Conservation (phyloP, 2,113 vertebrate species). For the Emydocephalus ijimae region DNA sequence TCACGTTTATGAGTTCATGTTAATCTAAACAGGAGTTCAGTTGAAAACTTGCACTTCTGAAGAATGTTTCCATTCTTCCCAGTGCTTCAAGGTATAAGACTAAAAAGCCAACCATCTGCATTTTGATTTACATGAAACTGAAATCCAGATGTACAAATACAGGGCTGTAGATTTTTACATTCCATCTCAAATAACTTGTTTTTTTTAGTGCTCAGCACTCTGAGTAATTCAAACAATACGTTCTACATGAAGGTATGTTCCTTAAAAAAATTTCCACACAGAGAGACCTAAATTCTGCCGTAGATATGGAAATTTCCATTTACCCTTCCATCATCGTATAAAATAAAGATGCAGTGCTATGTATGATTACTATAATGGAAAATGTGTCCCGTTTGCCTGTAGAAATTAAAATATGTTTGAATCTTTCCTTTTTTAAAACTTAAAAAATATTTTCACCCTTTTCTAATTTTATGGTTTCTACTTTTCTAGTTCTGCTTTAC, state of each 20-base stretch:
- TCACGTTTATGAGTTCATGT: background rate
- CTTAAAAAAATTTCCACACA: background rate
- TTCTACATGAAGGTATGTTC: background rate
- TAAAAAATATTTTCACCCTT: background rate
- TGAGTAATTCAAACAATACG: background rate
- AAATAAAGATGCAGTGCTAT: background rate
- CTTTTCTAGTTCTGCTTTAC: background rate
- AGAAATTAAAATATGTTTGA: background rate
- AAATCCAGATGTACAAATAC: background rate
- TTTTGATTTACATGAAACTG: background rate
- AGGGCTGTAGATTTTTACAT: background rate
- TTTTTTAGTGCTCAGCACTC: background rate
- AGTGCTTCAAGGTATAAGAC: background rate
- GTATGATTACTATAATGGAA: background rate
- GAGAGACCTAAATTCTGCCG: background rate
- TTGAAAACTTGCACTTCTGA: background rate
- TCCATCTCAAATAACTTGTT: background rate
- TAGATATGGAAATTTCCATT: background rate
- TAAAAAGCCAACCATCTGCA: background rate
- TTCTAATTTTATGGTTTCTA: background rate
- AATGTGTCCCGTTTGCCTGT: background rate
- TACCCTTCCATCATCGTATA: rapidly evolving
- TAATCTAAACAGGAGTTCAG: background rate
- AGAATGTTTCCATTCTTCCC: background rate
- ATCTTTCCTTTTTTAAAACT: background rate